Percentiles rank a stretch among this genome's conserved stretches.
phyloP scores from a whole-genome alignment of 2,797 vertebrate genomes.

The Cuculus canorus region DNA sequence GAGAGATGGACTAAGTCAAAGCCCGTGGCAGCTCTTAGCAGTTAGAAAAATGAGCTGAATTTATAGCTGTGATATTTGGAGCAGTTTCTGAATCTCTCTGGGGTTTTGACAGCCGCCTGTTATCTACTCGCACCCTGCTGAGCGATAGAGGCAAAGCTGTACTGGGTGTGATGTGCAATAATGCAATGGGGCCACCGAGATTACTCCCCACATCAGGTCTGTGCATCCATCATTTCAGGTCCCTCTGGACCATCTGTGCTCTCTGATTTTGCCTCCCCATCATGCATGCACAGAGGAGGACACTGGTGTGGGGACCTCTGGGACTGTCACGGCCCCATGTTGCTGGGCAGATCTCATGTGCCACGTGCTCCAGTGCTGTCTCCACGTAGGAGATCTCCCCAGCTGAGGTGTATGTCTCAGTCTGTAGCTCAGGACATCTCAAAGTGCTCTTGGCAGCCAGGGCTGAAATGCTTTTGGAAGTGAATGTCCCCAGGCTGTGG shows the following conservation, averaged over 20 bases:
- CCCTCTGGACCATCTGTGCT: neutral
- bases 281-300: fast-evolving
- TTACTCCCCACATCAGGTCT: neutral
- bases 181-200: fast-evolving
- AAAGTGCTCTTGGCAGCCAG: neutral
- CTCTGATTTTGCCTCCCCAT: neutral
- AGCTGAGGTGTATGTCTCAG: fast-evolving
- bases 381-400: neutral
- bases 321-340: fast-evolving
- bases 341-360: fast-evolving
- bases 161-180: fast-evolving
- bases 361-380: fast-evolving
- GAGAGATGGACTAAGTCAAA: neutral
- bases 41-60: neutral
- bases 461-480: neutral
- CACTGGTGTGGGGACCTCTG: fast-evolving
- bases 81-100: neutral
- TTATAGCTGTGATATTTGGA: constrained; percentile 34
- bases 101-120: neutral
- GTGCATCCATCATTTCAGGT: neutral
- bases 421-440: neutral
- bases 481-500: neutral
- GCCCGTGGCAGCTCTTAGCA: neutral
- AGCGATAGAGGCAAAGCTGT: neutral
- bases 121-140: neutral